Evolutionary conservation across 2,888 invertebrate species (phyloP), one percentile per base, ranked within the genome.

Genomic region (Hydraecia micacea): DNA sequence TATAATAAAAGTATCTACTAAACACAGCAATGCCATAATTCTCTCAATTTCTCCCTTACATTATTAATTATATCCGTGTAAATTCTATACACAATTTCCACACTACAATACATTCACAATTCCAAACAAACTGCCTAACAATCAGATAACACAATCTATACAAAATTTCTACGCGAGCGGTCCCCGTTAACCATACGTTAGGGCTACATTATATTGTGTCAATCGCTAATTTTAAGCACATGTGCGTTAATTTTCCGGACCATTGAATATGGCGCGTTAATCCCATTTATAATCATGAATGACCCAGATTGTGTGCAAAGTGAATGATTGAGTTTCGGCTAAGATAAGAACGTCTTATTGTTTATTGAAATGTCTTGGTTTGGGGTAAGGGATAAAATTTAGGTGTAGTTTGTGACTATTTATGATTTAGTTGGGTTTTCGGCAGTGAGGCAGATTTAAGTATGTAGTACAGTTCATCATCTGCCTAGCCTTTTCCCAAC

Each of bases 181-280:
- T 75, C 66, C 42, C 74, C 39, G 58, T 73, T 78, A 67, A 71
- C 63, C 49, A 39, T 66, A 58, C 67, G 65, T 46, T 81, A 75
- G 63, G 77, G 68, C 71, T 55, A 58, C 67, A 81, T 79, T 83
- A 85, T 83, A 89, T 86, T 89, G 85, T 89, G 81, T 80, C 85
- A 79, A 55, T 83, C 77, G 87, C 87, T 90, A 90, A 91, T 91
- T 91, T 91, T 87, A 84, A 88, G 84, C 92, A 91, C 91, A 92
- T 92, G 85, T 91, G 90, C 88, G 89, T 90, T 91, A 90, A 93
- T 93, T 92, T 92, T 91, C 91, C 89, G 67, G 81, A 81, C 87
- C 92, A 92, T 86, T 89, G 93, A 92, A 91, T 91, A 82, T 88
- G 82, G 87, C 86, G 90, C 76, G 87, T 83, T 92, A 92, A 91